Evolutionary conservation across 2,113 vertebrate genomes (phyloP).

Genomic region (Pongo pygmaeus): DNA sequence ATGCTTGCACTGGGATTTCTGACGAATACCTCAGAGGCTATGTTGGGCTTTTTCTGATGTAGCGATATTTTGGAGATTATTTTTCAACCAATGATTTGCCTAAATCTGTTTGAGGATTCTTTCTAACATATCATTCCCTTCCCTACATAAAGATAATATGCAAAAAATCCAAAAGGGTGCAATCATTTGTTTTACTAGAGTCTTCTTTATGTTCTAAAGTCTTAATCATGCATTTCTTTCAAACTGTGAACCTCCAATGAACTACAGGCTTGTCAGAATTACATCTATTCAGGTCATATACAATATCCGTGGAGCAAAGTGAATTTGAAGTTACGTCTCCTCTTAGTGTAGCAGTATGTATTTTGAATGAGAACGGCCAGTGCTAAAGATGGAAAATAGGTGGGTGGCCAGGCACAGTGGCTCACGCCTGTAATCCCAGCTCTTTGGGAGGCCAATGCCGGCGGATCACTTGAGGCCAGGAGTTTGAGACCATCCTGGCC

Average conservation of each 20-base stretch:
- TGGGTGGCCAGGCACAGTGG: too few relatives aligned
- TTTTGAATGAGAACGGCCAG: neutral
- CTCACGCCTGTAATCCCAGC: too few relatives aligned
- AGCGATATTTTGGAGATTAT: neutral
- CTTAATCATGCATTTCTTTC: neutral
- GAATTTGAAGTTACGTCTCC: neutral
- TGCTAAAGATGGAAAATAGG: neutral
- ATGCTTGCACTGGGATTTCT: neutral
- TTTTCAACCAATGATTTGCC: neutral
- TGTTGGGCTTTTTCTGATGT: neutral
- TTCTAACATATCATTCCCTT: neutral
- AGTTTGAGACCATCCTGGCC: too few relatives aligned
- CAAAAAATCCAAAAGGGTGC: neutral
- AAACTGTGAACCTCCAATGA: neutral
- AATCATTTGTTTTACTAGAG: neutral
- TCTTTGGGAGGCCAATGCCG: too few relatives aligned
- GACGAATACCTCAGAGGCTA: neutral
- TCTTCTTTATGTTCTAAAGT: neutral
- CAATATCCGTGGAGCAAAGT: neutral
- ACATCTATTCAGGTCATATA: neutral
- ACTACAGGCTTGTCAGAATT: neutral
- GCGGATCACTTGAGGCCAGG: too few relatives aligned
- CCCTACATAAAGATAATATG: neutral
- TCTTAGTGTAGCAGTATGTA: neutral
- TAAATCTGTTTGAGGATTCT: neutral